Evolutionary conservation across 2,797 vertebrate genomes (phyloP), one percentile per base, ranked within the genome.

Genomic region (Malacoraja senta): DNA sequence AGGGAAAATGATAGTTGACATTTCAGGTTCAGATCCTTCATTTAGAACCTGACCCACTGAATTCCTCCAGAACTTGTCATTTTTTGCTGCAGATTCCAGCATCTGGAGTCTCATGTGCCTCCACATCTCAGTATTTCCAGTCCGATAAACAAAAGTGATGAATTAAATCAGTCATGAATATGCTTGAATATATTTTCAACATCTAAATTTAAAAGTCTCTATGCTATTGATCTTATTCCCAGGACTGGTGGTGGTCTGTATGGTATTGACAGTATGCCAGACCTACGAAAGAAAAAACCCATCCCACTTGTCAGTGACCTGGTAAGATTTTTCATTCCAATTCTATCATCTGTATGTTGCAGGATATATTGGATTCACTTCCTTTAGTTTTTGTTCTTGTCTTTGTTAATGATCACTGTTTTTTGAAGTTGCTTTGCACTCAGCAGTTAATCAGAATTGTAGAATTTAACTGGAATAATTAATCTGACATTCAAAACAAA

Each of bases 231-330:
- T 90, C 95, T 68, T 90, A 74, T 95, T 93, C 93, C 44, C 94
- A 99, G 98, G 94, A 96, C 97, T 74, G 98, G 96, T 44, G 97
- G 98, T 93, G 98, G 98, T 81, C 97, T 99, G 94, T 99, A 98
- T 95, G 99, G 99, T 94, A 99, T 99, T 0, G 99, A 99, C 94
- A 99, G 99, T 95, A 99, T 99, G 99, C 99, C 99, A 0, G 98
- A 99, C 94, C 96, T 99, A 72, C 99, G 98, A 86, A 99, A 98
- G 96, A 99, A 98, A 97, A 99, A 98, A 94, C 98, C 98, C 2
- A 96, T 99, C 94, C 97, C 98, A 0, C 96, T 99, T 95, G 99
- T 99, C 96, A 99, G 99, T 95, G 98, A 99, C 93, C 96, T 99
- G 98, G 99, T 99, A 95, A 98, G 99, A 97, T 71, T 84, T 32